Percentiles rank a stretch among this genome's conserved stretches.
These are phyloP conservation scores for Diphyllodes magnificus DNA, from an alignment of 2,113 vertebrate species.

Conservation along the genomic window DNA sequence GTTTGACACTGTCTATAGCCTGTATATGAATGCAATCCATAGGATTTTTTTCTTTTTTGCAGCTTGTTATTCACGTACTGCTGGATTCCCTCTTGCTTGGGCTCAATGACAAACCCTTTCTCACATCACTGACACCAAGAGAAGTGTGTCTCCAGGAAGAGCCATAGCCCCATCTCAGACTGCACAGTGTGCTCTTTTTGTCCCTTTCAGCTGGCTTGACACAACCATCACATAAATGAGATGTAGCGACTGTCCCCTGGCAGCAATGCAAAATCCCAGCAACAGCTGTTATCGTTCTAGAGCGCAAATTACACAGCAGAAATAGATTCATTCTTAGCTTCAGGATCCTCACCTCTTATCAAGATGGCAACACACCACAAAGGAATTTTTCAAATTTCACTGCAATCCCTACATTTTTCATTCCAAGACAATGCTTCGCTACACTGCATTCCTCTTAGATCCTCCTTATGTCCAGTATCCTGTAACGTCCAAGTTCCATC, in stretches of 20 bases:
- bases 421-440: background rate
- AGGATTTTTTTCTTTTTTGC: background rate
- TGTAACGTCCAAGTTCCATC: background rate
- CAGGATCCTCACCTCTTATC: background rate
- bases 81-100: background rate
- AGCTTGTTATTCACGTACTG: background rate
- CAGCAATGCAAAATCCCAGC: accelerated
- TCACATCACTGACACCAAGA: background rate
- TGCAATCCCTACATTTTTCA: background rate
- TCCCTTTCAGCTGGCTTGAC: background rate
- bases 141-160: background rate
- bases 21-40: background rate
- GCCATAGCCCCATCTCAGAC: background rate
- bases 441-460: background rate
- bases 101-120: background rate
- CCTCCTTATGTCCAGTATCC: background rate
- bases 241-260: accelerated
- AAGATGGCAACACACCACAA: background rate
- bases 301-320: accelerated
- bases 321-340: background rate
- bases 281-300: background rate
- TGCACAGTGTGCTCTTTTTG: background rate
- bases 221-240: background rate
- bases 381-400: background rate
- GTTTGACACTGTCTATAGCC: background rate